Evolutionary conservation across 2,888 invertebrate species (phyloP), one percentile per base, ranked within the genome.

Genomic region (Tenthredo scrophulariae): DNA sequence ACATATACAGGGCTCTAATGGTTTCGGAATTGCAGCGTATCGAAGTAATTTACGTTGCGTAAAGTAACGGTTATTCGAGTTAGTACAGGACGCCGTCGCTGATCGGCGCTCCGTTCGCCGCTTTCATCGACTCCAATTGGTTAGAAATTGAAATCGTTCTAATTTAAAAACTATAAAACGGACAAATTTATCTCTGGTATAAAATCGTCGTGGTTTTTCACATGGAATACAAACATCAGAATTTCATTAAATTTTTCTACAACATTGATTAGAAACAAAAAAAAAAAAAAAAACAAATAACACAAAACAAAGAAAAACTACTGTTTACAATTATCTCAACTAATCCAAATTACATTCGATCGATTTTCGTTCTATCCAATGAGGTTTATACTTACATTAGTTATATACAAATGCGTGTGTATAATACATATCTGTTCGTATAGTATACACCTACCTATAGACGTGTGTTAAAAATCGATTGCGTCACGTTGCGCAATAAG

Each of bases 401-500:
- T 10, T 2, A 46, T 15, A 46, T 15, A 46, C 3, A 46, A 46
- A 46, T 0, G 46, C 46, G 46, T 15, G 46, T 46, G 15, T 46
- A 46, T 13, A 15, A 46, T 3, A 54, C 7, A n/a, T 54, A 54
- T 54, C 54, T 54, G 7, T 54, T 15, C n/a, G 7, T 54, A n/a
- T 50, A 22, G 22, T n/a, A 37, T 37, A 37, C 37, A 22, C n/a
- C n/a, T 58, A 26, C 54, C 10, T 54, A 29, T 37, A 9, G 10
- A 67, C 74, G 13, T 79, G 85, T 87, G 67, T 86, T 89, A 88
- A 87, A 88, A 88, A 79, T 84, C 84, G 85, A 89, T 90, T 90
- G 89, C 89, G 75, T 86, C 86, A 87, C 83, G 67, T 91, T 91
- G 90, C 87, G 90, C 89, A 91, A 90, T 86, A 65, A 86, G 85